Percentiles rank a stretch among this genome's conserved stretches.
phyloP scores from a whole-genome alignment of 2,888 invertebrate genomes.

The Hipparchia sbordonii region DNA sequence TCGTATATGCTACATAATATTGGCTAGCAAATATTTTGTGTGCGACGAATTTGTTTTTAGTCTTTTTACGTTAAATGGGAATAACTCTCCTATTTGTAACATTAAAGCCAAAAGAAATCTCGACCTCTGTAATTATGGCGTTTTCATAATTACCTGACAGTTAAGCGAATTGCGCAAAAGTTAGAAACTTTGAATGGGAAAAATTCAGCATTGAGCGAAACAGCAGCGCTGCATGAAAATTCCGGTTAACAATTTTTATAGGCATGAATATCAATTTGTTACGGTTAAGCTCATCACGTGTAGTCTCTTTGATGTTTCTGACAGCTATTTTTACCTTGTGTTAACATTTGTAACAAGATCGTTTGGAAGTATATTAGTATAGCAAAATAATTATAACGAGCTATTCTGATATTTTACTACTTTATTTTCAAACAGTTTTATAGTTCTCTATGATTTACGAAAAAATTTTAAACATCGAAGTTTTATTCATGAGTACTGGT shows the following conservation, averaged over 20 bases:
- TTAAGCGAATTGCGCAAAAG: conserved; percentile 25
- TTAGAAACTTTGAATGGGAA: conserved; percentile 28
- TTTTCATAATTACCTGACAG: conserved; percentile 24
- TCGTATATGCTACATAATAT: too few relatives aligned
- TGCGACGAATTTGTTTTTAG: background rate
- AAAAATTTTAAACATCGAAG: background rate
- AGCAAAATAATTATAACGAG: conserved; percentile 18
- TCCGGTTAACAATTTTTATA: conserved; percentile 38
- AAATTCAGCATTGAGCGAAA: conserved; percentile 37
- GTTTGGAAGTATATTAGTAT: conserved; percentile 23
- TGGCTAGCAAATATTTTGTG: background rate
- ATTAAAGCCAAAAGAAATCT: conserved; percentile 19
- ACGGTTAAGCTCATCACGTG: conserved; percentile 47
- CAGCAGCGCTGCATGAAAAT: conserved; percentile 44
- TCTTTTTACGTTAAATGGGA: conserved; percentile 1
- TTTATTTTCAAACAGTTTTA: background rate
- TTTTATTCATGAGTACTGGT: background rate
- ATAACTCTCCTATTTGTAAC: conserved; percentile 10
- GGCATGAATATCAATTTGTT: conserved; percentile 49
- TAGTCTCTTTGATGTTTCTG: conserved; percentile 48
- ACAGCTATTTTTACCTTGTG: conserved; percentile 42
- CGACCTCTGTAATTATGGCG: conserved; percentile 13
- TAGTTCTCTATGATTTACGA: background rate
- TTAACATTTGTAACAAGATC: conserved; percentile 31
- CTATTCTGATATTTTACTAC: conserved; percentile 25